These are phyloP conservation scores for Recurvirostra avosetta DNA, from an alignment of 2,113 vertebrate genomes.

Conservation along the genomic window DNA sequence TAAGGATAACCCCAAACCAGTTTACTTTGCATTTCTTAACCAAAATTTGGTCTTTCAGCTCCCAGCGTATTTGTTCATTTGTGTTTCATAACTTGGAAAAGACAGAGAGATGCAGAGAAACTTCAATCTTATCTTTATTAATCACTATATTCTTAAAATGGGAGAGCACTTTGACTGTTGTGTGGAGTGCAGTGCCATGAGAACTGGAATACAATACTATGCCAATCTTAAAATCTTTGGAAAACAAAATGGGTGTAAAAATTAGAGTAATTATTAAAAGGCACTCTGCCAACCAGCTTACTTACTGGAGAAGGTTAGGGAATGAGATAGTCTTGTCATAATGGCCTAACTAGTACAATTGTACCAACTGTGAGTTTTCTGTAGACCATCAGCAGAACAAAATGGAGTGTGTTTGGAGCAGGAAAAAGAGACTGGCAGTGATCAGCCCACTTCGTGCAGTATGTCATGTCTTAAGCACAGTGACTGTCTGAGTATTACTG, in stretches of 20 bases:
- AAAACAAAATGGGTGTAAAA: background rate
- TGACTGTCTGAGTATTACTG: background rate
- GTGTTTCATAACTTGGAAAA: background rate
- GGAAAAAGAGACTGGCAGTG: background rate
- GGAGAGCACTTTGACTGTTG: background rate
- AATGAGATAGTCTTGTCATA: background rate
- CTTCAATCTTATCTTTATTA: background rate
- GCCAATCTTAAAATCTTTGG: background rate
- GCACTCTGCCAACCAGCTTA: background rate
- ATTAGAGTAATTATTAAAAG: background rate
- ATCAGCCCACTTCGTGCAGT: background rate
- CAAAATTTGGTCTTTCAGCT: background rate
- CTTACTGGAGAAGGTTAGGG: background rate
- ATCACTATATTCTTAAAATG: background rate
- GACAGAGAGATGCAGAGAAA: background rate
- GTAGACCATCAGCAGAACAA: background rate
- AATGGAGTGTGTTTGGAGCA: background rate
- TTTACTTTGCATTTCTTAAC: conserved; percentile 2
- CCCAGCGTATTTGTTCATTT: background rate
- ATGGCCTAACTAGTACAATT: background rate
- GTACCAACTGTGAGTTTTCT: background rate
- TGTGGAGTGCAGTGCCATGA: background rate
- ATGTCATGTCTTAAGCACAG: background rate
- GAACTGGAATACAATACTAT: background rate
- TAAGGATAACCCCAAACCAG: background rate